These are phyloP conservation scores for Andrena cerasifolii DNA, from an alignment of 1,140 invertebrate genomes.

Conservation along the genomic window DNA sequence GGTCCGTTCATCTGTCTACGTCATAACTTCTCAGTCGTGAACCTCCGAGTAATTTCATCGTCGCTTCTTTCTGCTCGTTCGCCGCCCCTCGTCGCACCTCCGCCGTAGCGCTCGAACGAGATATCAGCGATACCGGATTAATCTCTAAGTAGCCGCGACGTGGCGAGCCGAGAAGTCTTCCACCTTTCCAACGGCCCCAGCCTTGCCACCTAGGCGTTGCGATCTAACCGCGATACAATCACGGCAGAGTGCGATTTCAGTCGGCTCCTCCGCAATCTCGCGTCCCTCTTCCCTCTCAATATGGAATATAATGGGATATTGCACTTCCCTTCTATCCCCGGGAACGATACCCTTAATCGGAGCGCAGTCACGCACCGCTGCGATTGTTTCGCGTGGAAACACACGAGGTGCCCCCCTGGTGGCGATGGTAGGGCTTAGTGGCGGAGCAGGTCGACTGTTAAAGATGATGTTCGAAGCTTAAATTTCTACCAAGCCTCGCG, in stretches of 20 bases:
- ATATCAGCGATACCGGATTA: constrained; percentile 61
- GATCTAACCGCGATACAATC: constrained; percentile 19
- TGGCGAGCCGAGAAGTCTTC: constrained; percentile 52
- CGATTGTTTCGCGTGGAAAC: neutral
- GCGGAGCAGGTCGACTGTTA: too few species aligned
- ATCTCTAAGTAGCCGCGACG: constrained; percentile 56
- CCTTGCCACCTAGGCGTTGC: neutral
- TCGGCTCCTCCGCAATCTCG: constrained; percentile 10
- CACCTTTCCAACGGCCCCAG: too few species aligned
- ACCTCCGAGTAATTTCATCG: constrained; percentile 54
- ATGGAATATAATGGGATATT: constrained; percentile 24
- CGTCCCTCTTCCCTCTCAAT: neutral
- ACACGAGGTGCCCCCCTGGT: too few species aligned
- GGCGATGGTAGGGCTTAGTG: too few species aligned
- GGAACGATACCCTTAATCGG: neutral
- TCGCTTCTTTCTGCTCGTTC: constrained; percentile 20
- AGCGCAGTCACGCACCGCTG: neutral
- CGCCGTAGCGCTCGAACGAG: constrained; percentile 26
- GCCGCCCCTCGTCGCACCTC: neutral
- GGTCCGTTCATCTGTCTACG: constrained; percentile 46
- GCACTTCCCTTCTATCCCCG: neutral
- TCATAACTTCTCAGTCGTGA: constrained; percentile 47
- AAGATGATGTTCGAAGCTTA: too few species aligned
- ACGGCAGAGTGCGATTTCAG: constrained; percentile 1
- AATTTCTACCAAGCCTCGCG: too few species aligned